phyloP scores from a whole-genome alignment of 2,888 invertebrate species.

The Lucinisca nassula region DNA sequence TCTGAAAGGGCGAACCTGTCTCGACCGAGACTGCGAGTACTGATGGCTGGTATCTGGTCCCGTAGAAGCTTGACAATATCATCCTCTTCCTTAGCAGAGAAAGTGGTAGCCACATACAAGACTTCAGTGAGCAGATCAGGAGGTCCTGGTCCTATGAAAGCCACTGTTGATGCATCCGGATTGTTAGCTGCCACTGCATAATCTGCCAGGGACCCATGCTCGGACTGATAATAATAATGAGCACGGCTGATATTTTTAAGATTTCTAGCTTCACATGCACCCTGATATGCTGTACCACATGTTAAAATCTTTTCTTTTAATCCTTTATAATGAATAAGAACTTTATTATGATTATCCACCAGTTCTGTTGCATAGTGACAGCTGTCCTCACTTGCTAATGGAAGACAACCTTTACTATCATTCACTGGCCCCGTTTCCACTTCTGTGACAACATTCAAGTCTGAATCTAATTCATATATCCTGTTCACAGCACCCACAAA shows the following conservation, averaged over 20 bases:
- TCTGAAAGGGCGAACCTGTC: conserved; percentile 72
- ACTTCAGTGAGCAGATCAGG: conserved; percentile 87
- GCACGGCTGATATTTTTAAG: conserved; percentile 76
- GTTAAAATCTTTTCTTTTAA: conserved; percentile 81
- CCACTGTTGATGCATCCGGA: conserved; percentile 97
- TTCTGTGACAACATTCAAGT: conserved; percentile 93
- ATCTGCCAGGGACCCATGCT: conserved; percentile 69
- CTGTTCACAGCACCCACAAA: conserved; percentile 97
- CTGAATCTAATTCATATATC: conserved; percentile 96
- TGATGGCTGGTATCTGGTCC: conserved; percentile 96
- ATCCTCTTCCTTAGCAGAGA: conserved; percentile 75
- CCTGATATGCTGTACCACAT: conserved; percentile 86
- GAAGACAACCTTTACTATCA: conserved; percentile 96
- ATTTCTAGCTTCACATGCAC: conserved; percentile 82
- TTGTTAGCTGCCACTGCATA: conserved; percentile 96
- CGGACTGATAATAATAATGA: conserved; percentile 65
- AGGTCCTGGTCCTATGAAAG: conserved; percentile 95
- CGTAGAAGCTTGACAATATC: conserved; percentile 73
- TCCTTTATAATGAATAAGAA: conserved; percentile 78
- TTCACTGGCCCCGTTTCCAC: conserved; percentile 90
- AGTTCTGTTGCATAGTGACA: conserved; percentile 69
- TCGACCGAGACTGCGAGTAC: conserved; percentile 90
- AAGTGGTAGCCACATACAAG: conserved; percentile 97
- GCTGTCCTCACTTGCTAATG: conserved; percentile 48
- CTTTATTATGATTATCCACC: conserved; percentile 85